Percentiles rank a stretch among this genome's conserved stretches.
These are phyloP conservation scores for Synanceia verrucosa DNA, from an alignment of 2,797 vertebrate species.

Conservation along the genomic window DNA sequence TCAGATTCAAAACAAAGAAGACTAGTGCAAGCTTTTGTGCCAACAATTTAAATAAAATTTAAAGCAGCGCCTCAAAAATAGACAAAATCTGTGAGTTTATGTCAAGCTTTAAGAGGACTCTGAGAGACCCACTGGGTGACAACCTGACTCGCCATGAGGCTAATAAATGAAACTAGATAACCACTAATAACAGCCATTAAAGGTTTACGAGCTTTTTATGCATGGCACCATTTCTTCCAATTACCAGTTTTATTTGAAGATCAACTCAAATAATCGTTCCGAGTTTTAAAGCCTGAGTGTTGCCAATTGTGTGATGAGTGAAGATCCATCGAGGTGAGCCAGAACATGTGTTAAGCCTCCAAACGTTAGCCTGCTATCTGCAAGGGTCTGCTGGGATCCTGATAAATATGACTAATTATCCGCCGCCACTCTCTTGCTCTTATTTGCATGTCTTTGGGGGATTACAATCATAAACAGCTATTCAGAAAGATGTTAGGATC, in stretches of 20 bases:
- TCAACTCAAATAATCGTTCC: slow-evolving; percentile 37
- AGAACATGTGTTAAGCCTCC: slow-evolving; percentile 56
- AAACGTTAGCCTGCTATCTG: slow-evolving; percentile 56
- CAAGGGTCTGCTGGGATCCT: slow-evolving; percentile 62
- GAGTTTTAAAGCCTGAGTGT: slow-evolving; percentile 10
- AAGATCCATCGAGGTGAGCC: slow-evolving; percentile 61
- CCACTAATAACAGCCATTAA: slow-evolving; percentile 49
- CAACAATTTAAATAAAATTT: background rate
- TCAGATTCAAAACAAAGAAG: background rate
- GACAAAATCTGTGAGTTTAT: slow-evolving; percentile 23
- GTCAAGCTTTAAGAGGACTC: slow-evolving; percentile 17
- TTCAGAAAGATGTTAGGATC: slow-evolving; percentile 59
- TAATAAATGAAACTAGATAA: slow-evolving; percentile 55
- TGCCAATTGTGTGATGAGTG: slow-evolving; percentile 36
- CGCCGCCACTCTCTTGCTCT: slow-evolving; percentile 47
- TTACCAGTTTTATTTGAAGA: slow-evolving; percentile 53
- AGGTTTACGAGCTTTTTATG: slow-evolving; percentile 52
- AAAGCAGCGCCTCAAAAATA: background rate
- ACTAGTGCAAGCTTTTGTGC: background rate
- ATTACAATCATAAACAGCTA: slow-evolving; percentile 71
- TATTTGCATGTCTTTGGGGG: slow-evolving; percentile 71
- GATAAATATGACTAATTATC: slow-evolving; percentile 77
- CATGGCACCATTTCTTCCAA: slow-evolving; percentile 41
- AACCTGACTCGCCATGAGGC: slow-evolving; percentile 33
- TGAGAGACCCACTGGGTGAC: slow-evolving; percentile 15